phyloP scores from a whole-genome alignment of 2,888 invertebrate genomes.

The Andrena marginata region DNA sequence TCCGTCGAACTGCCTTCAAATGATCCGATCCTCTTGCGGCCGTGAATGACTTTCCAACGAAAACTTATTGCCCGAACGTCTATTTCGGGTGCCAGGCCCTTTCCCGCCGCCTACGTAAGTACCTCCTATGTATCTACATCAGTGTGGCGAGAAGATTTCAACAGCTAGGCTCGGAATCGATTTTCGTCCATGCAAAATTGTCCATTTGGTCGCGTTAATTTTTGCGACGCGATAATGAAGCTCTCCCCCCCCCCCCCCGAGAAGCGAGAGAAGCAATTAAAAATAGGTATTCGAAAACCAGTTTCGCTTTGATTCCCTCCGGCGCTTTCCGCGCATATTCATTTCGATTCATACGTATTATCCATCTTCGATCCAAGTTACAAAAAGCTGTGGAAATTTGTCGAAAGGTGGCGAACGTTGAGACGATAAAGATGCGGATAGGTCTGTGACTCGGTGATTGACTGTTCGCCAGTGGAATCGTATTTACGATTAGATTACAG shows the following conservation, averaged over 20 bases:
- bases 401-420: no score
- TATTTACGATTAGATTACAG: not conserved
- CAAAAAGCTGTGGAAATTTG: no score
- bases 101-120: not conserved
- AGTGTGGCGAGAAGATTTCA: slow-evolving; percentile 13
- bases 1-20: slow-evolving; percentile 20
- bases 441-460: no score
- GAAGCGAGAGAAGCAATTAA: slow-evolving; percentile 19
- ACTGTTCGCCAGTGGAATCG: no score
- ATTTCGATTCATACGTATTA: no score
- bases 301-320: not conserved
- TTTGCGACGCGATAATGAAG: slow-evolving; percentile 11
- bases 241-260: not conserved
- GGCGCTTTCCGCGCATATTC: not conserved
- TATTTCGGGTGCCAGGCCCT: not conserved
- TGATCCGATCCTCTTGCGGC: not conserved
- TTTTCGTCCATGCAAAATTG: slow-evolving; percentile 16
- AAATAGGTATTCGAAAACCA: not conserved
- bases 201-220: not conserved
- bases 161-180: slow-evolving; percentile 3
- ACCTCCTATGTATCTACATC: not conserved
- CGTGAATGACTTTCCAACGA: slow-evolving; percentile 20
- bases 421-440: no score
- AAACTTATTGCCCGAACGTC: slow-evolving; percentile 30
- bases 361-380: no score